These are phyloP conservation scores for Acheta domesticus DNA, from an alignment of 2,888 invertebrate genomes.

Conservation along the genomic window DNA sequence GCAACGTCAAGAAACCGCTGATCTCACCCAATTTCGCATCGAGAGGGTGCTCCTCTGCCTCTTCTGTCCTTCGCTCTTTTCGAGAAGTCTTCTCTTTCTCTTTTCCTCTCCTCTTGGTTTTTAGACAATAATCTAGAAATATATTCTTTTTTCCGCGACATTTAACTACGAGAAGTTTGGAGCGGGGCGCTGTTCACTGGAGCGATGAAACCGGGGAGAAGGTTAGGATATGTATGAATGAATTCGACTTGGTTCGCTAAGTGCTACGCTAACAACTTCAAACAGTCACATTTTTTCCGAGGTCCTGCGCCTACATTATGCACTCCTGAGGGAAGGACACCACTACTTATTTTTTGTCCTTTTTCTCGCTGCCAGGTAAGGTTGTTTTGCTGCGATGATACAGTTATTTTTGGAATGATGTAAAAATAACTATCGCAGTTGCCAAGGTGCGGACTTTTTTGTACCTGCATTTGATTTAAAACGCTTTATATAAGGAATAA, in stretches of 20 bases:
- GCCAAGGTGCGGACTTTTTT: no score
- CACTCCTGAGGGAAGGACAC: not conserved
- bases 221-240: conserved; percentile 5
- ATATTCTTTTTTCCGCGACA: conserved; percentile 10
- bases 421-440: no score
- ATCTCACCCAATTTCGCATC: conserved; percentile 3
- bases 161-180: not conserved
- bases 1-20: not conserved
- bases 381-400: no score
- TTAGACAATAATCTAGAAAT: conserved; percentile 7
- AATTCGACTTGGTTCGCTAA: not conserved
- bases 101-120: not conserved
- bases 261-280: not conserved
- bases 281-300: not conserved
- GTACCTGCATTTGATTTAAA: no score
- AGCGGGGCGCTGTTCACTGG: not conserved
- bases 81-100: not conserved
- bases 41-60: not conserved
- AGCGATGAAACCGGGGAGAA: not conserved
- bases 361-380: not conserved
- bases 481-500: no score
- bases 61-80: not conserved
- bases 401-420: no score
- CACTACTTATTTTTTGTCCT: not conserved
- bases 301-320: not conserved